Base-by-base conservation (phyloP, 2,113 vertebrate species). In the Piprites chloris region DNA sequence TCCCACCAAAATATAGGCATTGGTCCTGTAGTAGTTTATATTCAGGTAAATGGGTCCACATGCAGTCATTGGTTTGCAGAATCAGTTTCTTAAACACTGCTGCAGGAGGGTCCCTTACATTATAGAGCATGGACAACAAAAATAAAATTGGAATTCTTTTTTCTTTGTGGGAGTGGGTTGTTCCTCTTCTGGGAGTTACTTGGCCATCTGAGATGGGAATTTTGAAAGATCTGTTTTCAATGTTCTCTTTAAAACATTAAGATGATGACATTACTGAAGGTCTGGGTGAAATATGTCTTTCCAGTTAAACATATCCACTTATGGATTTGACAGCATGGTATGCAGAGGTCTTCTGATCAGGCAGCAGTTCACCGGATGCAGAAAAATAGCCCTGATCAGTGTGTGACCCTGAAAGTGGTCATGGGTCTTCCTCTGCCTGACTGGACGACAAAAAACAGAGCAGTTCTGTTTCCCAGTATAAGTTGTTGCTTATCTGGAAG, bases 271-370 rank as follows among this genome's bases (percentile, higher is more conserved):
- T 68, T 81, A 78, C 47, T 71, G 72, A 71, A 72, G 24, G 47
- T 71, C 59, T 91, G 86, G 32, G 21, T 78, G 80, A 95, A 92
- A 82, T 84, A 74, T 12, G 42, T 66, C 42, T 93, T 68, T 33
- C 65, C 53, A 78, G 39, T 77, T 91, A 66, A 87, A 85, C 1
- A 0, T 59, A 37, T 63, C 67, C 55, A 14, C 52, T 95, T 78
- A 71, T 2, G 56, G 44, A 42, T 85, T 72, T 84, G 85, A 58
- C 76, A 82, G 73, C 8, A 3, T 90, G 94, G 88, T 82, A 96
- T 96, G 90, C 76, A 90, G 93, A 85, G 86, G 86, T 93, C 92
- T 93, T 81, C 61, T 97, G 90, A 78, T 68, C 69, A 81, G 68
- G 56, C 65, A 75, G 52, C 28, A 33, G 61, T 92, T 94, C 28